A percentile compares a stretch with the other conserved stretches of the same genome.
Conservation (phyloP, 2,888 invertebrate species). For the Tinea trinotella region DNA sequence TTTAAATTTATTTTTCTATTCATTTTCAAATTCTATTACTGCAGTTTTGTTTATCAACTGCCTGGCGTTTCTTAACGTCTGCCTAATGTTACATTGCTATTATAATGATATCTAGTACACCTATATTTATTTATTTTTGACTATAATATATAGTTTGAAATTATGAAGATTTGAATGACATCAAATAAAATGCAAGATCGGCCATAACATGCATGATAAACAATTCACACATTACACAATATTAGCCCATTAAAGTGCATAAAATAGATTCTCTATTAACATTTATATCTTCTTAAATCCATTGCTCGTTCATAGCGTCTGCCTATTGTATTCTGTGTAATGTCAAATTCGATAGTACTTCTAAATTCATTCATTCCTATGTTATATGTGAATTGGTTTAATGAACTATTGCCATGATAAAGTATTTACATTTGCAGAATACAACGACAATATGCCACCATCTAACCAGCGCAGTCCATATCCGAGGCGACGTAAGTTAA, state of each 20-base stretch:
- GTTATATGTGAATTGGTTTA: not conserved
- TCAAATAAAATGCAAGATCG: too few relatives aligned
- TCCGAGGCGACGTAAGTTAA: constrained; percentile 86
- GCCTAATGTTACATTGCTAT: constrained; percentile 5
- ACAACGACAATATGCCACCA: constrained; percentile 88
- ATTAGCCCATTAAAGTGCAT: too few relatives aligned
- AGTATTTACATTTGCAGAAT: constrained; percentile 73
- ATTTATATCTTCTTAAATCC: too few relatives aligned
- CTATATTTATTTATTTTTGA: too few relatives aligned
- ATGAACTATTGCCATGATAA: constrained; percentile 19
- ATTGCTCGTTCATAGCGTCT: not conserved
- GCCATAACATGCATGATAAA: too few relatives aligned
- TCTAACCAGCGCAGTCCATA: constrained; percentile 90
- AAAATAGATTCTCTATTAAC: too few relatives aligned
- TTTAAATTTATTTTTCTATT: not conserved
- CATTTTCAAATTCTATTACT: constrained; percentile 7
- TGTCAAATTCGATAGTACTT: constrained; percentile 1
- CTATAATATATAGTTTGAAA: too few relatives aligned
- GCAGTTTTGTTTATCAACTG: not conserved
- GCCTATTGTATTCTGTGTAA: not conserved
- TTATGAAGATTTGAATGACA: too few relatives aligned
- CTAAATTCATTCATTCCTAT: constrained; percentile 15
- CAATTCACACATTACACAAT: too few relatives aligned
- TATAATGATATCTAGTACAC: too few relatives aligned
- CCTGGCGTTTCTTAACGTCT: too few relatives aligned